Conservation (phyloP, 2,888 invertebrate species). For the Phengaris arion region DNA sequence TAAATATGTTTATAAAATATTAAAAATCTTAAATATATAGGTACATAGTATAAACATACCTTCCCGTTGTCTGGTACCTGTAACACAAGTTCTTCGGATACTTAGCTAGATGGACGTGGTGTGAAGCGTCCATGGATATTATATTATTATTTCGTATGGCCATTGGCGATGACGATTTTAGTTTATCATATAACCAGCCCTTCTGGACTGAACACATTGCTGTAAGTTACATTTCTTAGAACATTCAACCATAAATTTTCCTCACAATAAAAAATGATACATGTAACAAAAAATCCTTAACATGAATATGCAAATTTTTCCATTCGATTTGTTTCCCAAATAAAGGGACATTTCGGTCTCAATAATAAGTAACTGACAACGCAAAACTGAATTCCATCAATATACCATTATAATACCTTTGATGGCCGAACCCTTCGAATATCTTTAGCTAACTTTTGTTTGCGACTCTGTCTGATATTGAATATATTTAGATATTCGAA, state of each 20-base stretch:
- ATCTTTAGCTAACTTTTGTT: slow-evolving; percentile 2
- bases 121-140: too few relatives aligned
- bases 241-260: background rate
- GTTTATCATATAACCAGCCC: too few relatives aligned
- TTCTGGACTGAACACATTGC: too few relatives aligned
- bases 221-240: background rate
- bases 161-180: too few relatives aligned
- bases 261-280: background rate
- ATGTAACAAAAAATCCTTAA: background rate
- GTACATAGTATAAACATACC: too few relatives aligned
- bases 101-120: too few relatives aligned
- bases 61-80: too few relatives aligned
- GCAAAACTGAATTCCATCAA: slow-evolving; percentile 25
- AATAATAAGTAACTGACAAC: slow-evolving; percentile 29
- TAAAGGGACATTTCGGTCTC: slow-evolving; percentile 27
- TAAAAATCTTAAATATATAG: too few relatives aligned
- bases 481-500: too few relatives aligned
- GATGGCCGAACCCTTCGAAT: slow-evolving; percentile 15
- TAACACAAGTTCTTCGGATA: too few relatives aligned
- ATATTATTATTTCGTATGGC: too few relatives aligned
- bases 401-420: slow-evolving; percentile 34
- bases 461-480: background rate
- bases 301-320: slow-evolving; percentile 17
- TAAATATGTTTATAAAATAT: too few relatives aligned
- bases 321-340: slow-evolving; percentile 21